Base-by-base conservation (phyloP, 2,113 vertebrate genomes). In the Lophura nycthemera region DNA sequence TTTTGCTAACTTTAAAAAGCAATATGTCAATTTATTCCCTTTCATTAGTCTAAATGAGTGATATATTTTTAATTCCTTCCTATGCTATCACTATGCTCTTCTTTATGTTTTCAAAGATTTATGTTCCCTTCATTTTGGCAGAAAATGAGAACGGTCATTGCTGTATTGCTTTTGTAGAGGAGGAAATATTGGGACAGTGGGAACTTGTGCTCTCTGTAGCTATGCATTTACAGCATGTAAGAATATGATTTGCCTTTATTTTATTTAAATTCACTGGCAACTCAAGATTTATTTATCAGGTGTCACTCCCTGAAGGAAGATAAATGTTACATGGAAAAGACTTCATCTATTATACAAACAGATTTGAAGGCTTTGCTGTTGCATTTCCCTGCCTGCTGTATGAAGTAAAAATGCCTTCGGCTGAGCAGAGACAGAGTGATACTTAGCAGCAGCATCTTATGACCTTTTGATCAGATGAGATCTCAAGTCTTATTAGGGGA, bases 391-490 rank as follows among this genome's bases (percentile, higher is more conserved):
- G 84, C 38, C 75, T 89, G 71, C 47, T 88, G 25, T 70, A 52
- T 4, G 29, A 34, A 86, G 47, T 43, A 38, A 78, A 93, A 93
- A 64, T 43, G 82, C 87, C 75, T 89, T 69, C 0, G 20, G 71
- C 72, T 92, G 64, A 89, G 40, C 42, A 67, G 60, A 88, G 45
- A 19, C 21, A n/a, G 73, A 87, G 38, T 71, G 67, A 91, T 96
- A 43, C 87, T 96, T 91, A 89, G 69, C 11, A 0, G 64, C 48
- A 92, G 47, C 87, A 83, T 92, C 93, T 93, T 89, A 71, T 77
- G 94, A 95, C 94, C 94, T 96, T 95, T 92, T 92, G 94, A 95
- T 95, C 95, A 93, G 89, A 82, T 92, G 89, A 94, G 60, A 91
- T 93, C 95, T 95, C 94, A 87, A 93, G 82, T 84, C 82, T 93